A percentile compares a stretch with the other conserved stretches of the same genome.
Conservation (phyloP, 2,113 vertebrate species). For the Geococcyx californianus region DNA sequence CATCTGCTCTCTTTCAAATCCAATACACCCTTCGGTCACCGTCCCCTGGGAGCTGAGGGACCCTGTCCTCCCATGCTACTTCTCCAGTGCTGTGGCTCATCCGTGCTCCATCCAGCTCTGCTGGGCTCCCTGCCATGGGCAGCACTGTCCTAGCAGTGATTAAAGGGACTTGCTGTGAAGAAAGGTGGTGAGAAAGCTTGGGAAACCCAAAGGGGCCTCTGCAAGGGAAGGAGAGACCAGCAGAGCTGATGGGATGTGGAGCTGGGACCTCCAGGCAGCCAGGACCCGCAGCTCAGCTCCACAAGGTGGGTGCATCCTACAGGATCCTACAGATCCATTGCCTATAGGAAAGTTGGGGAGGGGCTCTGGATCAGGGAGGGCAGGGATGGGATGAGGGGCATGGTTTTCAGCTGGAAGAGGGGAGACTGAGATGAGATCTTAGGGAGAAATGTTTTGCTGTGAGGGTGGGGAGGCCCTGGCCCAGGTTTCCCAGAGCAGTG, state of each 20-base stretch:
- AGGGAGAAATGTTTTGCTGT: no score
- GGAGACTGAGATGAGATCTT: no score
- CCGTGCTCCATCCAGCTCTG: not conserved
- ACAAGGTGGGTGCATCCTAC: not conserved
- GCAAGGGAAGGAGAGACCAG: not conserved
- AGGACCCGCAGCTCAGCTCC: not conserved
- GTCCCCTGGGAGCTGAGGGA: not conserved
- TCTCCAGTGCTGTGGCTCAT: not conserved
- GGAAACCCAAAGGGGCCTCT: not conserved
- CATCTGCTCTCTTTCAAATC: not conserved
- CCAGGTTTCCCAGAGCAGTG: no score
- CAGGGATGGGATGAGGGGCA: no score
- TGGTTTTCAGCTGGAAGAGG: no score
- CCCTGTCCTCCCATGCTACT: accelerated
- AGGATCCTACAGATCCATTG: no score
- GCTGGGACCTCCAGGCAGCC: not conserved
- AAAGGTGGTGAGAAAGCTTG: not conserved
- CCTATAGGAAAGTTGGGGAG: no score
- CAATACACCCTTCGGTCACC: not conserved
- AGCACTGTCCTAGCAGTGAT: accelerated
- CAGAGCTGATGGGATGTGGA: not conserved
- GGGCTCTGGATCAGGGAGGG: no score
- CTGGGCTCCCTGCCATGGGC: not conserved
- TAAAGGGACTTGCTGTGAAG: not conserved
- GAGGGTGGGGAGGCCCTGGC: no score